phyloP scores from a whole-genome alignment of 2,113 vertebrate species.

The Chrysochloris asiatica region DNA sequence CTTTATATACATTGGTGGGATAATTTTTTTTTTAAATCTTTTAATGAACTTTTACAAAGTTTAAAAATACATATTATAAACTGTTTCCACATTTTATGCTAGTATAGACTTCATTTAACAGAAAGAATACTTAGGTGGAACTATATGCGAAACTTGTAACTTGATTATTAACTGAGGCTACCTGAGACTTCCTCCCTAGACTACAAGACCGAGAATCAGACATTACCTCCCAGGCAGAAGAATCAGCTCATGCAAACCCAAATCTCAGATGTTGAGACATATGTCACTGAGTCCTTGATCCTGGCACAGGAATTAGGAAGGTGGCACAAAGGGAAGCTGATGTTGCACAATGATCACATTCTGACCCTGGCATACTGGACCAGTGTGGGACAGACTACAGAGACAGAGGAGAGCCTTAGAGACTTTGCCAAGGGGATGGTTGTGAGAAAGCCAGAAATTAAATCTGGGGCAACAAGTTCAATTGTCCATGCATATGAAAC shows the following conservation, averaged over 20 bases:
- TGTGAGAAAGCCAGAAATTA: background rate
- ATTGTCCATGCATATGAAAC: background rate
- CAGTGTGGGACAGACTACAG: background rate
- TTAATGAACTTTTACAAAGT: background rate
- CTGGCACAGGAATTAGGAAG: background rate
- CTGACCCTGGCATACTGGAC: background rate
- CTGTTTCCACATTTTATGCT: background rate
- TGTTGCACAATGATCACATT: background rate
- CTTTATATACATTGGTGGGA: background rate
- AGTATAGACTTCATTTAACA: background rate
- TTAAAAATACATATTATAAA: background rate
- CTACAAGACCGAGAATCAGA: background rate
- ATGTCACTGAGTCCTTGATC: background rate
- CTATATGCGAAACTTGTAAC: background rate
- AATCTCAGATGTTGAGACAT: background rate
- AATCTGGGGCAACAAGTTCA: background rate
- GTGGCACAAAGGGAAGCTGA: background rate
- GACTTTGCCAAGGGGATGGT: background rate
- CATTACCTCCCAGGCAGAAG: background rate
- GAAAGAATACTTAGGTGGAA: background rate
- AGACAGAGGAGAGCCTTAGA: no score
- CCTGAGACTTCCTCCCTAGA: background rate
- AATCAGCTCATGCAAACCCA: background rate
- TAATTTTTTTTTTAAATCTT: background rate
- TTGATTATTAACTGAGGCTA: background rate